A percentile compares a stretch with the other conserved stretches of the same genome.
These are phyloP conservation scores for Notoglanidium macrostoma DNA, from an alignment of 2,797 vertebrate genomes.

Conservation along the genomic window DNA sequence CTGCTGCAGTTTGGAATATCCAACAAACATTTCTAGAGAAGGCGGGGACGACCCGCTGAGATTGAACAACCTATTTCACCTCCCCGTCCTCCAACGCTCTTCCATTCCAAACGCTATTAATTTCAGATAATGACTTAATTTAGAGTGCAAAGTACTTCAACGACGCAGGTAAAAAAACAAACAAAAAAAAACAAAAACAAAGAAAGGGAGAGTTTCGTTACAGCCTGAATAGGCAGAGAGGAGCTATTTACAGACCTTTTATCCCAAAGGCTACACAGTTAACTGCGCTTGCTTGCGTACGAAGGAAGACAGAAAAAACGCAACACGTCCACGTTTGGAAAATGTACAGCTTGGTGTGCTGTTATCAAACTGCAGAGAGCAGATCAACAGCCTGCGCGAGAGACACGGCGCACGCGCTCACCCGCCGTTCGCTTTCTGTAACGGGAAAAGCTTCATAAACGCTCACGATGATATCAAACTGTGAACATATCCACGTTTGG, in stretches of 20 bases:
- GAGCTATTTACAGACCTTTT: slow-evolving; percentile 20
- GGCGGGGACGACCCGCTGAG: slow-evolving; percentile 21
- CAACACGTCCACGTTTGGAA: neutral
- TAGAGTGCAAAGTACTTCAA: slow-evolving; percentile 11
- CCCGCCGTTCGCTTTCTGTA: neutral
- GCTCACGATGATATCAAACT: neutral
- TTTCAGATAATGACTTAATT: slow-evolving; percentile 42
- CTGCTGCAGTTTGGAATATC: slow-evolving; percentile 44
- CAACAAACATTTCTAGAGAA: slow-evolving; percentile 47
- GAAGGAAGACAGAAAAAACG: slow-evolving; percentile 8
- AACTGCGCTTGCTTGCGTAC: slow-evolving; percentile 8
- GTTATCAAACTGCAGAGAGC: neutral
- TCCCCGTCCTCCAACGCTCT: slow-evolving; percentile 27
- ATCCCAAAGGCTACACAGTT: slow-evolving; percentile 12
- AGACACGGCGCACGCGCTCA: too few relatives aligned
- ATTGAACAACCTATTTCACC: slow-evolving; percentile 30
- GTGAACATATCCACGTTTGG: too few relatives aligned
- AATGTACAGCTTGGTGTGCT: neutral
- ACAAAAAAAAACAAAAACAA: neutral
- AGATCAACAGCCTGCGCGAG: slow-evolving; percentile 19
- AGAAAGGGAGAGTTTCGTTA: neutral
- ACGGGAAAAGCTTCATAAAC: neutral
- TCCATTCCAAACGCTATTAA: slow-evolving; percentile 13
- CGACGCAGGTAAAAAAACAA: neutral
- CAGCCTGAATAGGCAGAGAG: neutral